Evolutionary conservation across 2,888 invertebrate genomes (phyloP), one percentile per base, ranked within the genome.

Genomic region (Mythimna vitellina): DNA sequence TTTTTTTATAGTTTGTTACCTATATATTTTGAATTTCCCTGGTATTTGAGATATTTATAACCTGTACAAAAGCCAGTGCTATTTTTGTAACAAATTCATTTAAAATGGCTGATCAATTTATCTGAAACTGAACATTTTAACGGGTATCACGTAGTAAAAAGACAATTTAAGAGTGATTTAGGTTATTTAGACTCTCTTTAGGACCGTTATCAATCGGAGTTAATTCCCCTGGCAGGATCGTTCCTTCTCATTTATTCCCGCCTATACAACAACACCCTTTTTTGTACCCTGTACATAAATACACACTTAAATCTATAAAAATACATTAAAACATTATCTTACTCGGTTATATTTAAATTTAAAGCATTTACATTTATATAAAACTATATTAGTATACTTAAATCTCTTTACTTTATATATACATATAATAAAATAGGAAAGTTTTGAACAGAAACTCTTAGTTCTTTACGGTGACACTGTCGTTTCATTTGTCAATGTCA

Each of bases 361-460:
- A 88, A 88, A 89, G 86, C 86, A 89, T 87, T 86, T 86, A 89
- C 88, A 88, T 84, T 83, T 81, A 79, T 58, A 54, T 75, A 83
- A 65, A 75, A 65, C 61, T 78, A 79, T 76, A 73, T 83, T 85
- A 85, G 78, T 85, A 20, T 58, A 62, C 67, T 56, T 62, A 68
- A 68, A 66, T 74, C 64, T 84, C 29, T 64, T 73, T 82, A 71
- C 46, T 84, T 73, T 78, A 29, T 84, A 83, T 20, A 46, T 46
- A 46, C 84, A 84, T 8, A 62, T 61, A 12, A 29, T 29, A 63
- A 68, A 82, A 70, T 80, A 82, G 70, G 82, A 82, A 63, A 38
- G 51, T 42, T 78, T 57, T 38, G 10, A 72, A 64, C 35, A 42
- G 20, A 69, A 56, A 53, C 10, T 61, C n/a, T 17, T 42, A 51